phyloP scores from a whole-genome alignment of 1,140 invertebrate genomes.

The Theocolax elegans region DNA sequence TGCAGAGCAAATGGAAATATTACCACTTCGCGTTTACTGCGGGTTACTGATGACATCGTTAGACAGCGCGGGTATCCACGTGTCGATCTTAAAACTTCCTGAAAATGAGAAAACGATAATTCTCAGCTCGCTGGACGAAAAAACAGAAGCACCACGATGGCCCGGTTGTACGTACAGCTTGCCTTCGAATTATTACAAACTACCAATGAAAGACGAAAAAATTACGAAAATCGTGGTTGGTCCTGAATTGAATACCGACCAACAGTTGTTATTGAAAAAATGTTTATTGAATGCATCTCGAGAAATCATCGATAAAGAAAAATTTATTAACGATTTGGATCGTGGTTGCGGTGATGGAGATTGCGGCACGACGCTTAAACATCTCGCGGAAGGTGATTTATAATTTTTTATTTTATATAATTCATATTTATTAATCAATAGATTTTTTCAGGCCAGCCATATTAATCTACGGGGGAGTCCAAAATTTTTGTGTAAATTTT shows the following conservation, averaged over 20 bases:
- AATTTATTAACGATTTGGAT: conserved; percentile 77
- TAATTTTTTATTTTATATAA: conserved; percentile 6
- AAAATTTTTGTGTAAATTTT: too few relatives aligned
- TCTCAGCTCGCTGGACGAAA: conserved; percentile 70
- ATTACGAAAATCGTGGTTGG: conserved; percentile 46
- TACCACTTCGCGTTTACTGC: conserved; percentile 73
- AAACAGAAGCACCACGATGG: conserved; percentile 73
- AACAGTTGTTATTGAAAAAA: conserved; percentile 62
- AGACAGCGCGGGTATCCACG: conserved; percentile 83
- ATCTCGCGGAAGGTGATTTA: conserved; percentile 71
- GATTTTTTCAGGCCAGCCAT: too few relatives aligned
- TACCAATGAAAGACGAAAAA: conserved; percentile 33
- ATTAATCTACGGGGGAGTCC: too few relatives aligned
- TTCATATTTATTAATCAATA: too few relatives aligned
- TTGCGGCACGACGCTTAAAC: conserved; percentile 79
- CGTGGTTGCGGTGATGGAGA: conserved; percentile 84
- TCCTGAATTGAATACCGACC: conserved; percentile 55
- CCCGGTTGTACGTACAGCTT: conserved; percentile 64
- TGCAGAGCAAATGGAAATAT: conserved; percentile 69
- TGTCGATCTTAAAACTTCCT: conserved; percentile 76
- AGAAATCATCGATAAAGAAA: conserved; percentile 70
- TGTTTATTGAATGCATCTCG: conserved; percentile 68
- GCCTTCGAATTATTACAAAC: neutral
- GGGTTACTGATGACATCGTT: conserved; percentile 84
- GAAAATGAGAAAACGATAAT: conserved; percentile 63